Percentiles rank a stretch among this genome's conserved stretches.
Evolutionary conservation across 2,113 vertebrate species (phyloP).

Genomic region (Podilymbus podiceps): DNA sequence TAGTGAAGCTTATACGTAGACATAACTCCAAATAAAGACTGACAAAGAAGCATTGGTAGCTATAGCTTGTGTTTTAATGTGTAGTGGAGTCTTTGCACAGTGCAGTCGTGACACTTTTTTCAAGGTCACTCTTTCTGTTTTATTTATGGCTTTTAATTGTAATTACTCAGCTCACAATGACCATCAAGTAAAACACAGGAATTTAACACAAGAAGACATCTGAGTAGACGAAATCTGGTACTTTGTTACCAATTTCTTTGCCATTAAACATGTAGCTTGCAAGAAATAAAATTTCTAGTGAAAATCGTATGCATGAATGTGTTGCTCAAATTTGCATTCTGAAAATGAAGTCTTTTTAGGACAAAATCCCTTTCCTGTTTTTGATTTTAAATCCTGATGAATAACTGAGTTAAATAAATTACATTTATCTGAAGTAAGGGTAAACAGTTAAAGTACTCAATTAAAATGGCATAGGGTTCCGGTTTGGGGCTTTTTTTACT

Average conservation of each 20-base stretch:
- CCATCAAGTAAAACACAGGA: not conserved
- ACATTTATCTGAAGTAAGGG: not conserved
- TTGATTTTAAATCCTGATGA: not conserved
- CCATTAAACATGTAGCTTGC: not conserved
- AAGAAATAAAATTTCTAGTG: not conserved
- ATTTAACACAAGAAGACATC: not conserved
- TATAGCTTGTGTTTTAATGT: not conserved
- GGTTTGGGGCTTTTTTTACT: not conserved
- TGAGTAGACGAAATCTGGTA: not conserved
- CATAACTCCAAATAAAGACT: constrained; percentile 6
- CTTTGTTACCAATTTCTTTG: not conserved
- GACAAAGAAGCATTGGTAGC: not conserved
- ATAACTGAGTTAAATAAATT: not conserved
- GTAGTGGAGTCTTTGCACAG: not conserved
- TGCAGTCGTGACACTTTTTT: not conserved
- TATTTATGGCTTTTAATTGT: not conserved
- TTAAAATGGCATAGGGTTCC: not conserved
- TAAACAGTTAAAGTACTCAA: not conserved
- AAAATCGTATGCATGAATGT: not conserved
- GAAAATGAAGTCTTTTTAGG: not conserved
- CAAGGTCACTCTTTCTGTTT: not conserved
- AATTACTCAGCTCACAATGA: not conserved
- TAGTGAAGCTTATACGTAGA: not conserved
- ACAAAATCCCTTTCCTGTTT: not conserved
- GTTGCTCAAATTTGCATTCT: not conserved